Evolutionary conservation across 2,797 vertebrate species (phyloP), one percentile per base, ranked within the genome.

Genomic region (Geotrypetes seraphini): DNA sequence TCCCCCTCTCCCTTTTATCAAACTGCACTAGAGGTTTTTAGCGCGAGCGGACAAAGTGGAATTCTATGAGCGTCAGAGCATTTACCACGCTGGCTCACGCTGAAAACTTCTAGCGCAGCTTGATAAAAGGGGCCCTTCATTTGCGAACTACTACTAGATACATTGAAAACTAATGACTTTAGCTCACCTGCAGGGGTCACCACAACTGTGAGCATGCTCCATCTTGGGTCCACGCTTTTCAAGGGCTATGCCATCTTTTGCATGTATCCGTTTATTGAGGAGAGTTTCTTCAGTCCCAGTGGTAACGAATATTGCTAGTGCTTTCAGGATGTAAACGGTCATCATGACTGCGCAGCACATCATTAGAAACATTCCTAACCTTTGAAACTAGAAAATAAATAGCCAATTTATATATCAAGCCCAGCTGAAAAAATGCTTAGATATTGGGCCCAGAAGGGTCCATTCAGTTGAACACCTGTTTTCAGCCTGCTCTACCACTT

Each of bases 171-270:
- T 35, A 8, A 16, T 12, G 3, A 16, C 31, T 4, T 17, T 15
- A n/a, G 12, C 36, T 50, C 42, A 51, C 62, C 33, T 64, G 51
- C 60, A 68, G 22, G 52, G 60, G 12, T 66, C 59, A 5, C 59
- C 48, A 17, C 4, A 60, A 16, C 7, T 55, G 0, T 15, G 36
- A 23, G 10, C 5, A 15, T 15, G 7, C 4, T 7, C 6, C 16
- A 34, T 28, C 61, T 53, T 8, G 42, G 27, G 10, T 53, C 26
- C 1, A 1, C 10, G 20, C 2, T 28, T 10, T 1, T 4, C 7
- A 1, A 4, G 5, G 28, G 11, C 15, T 33, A 14, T 30, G 4
- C 8, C 12, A 5, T 43, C 10, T 12, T 21, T 15, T 7, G 15
- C 3, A 1, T 17, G 9, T 17, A 11, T 1, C 4, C 41, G 30